phyloP scores from a whole-genome alignment of 2,797 vertebrate genomes.

The Peromyscus nudipes region DNA sequence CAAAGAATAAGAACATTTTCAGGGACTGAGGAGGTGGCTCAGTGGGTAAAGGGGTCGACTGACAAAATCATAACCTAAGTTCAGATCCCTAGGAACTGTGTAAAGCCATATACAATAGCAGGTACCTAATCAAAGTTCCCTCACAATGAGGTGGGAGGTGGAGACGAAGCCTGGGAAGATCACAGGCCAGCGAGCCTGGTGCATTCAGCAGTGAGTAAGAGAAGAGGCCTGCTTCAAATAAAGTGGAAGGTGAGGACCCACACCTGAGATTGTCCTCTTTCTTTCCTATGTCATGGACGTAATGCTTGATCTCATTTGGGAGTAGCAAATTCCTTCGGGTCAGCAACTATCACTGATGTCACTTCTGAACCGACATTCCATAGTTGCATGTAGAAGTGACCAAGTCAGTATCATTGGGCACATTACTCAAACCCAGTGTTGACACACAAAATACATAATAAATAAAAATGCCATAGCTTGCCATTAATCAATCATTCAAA shows the following conservation, averaged over 20 bases:
- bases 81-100: background rate
- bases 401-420: background rate
- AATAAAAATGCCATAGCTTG: background rate
- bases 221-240: background rate
- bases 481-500: background rate
- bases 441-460: background rate
- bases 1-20: background rate
- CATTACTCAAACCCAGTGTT: background rate
- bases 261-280: background rate
- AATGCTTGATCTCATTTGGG: background rate
- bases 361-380: background rate
- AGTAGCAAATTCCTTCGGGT: background rate
- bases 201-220: background rate
- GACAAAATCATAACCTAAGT: background rate
- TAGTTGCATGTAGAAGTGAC: background rate
- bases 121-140: too few relatives aligned
- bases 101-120: background rate
- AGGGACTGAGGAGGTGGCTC: background rate
- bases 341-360: background rate
- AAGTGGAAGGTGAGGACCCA: background rate
- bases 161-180: background rate
- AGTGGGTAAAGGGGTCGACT: background rate
- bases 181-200: background rate
- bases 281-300: background rate
- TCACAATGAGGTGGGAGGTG: background rate